These are phyloP conservation scores for Betta splendens DNA, from an alignment of 2,797 vertebrate genomes.

Conservation along the genomic window DNA sequence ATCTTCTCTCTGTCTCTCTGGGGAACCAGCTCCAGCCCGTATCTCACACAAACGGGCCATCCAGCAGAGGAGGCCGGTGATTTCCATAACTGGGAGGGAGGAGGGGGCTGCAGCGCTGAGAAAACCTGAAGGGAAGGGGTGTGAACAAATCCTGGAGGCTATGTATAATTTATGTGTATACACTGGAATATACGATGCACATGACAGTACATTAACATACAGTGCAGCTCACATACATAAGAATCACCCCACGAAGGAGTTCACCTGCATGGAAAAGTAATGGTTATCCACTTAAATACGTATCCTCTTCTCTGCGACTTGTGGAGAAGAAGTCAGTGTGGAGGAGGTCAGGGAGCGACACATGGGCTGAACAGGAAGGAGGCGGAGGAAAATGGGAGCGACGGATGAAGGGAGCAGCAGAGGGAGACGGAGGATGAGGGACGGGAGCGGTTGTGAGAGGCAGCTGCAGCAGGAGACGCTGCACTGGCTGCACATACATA, in stretches of 20 bases:
- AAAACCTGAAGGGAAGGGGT: slow-evolving; percentile 21
- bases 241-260: too few species aligned
- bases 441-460: slow-evolving; percentile 16
- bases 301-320: too few species aligned
- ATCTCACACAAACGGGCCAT: slow-evolving; percentile 48
- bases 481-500: slow-evolving; percentile 51
- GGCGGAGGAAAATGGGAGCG: slow-evolving; percentile 7
- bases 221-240: too few species aligned
- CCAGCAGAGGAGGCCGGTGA: slow-evolving; percentile 42
- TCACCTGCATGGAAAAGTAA: too few species aligned
- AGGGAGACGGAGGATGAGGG: not conserved
- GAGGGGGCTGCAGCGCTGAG: slow-evolving; percentile 16
- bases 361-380: slow-evolving; percentile 24
- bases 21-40: slow-evolving; percentile 48
- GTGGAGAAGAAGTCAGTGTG: too few species aligned
- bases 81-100: slow-evolving; percentile 37
- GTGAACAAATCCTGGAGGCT: not conserved
- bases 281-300: too few species aligned
- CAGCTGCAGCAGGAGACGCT: slow-evolving; percentile 21
- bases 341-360: slow-evolving; percentile 9
- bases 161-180: too few species aligned
- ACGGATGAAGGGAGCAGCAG: slow-evolving; percentile 27
- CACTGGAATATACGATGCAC: too few species aligned
- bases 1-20: slow-evolving; percentile 13
- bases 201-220: too few species aligned